Percentiles rank a stretch among this genome's conserved stretches.
Conservation (phyloP, 2,797 vertebrate genomes). For the Poeciliopsis infans region DNA sequence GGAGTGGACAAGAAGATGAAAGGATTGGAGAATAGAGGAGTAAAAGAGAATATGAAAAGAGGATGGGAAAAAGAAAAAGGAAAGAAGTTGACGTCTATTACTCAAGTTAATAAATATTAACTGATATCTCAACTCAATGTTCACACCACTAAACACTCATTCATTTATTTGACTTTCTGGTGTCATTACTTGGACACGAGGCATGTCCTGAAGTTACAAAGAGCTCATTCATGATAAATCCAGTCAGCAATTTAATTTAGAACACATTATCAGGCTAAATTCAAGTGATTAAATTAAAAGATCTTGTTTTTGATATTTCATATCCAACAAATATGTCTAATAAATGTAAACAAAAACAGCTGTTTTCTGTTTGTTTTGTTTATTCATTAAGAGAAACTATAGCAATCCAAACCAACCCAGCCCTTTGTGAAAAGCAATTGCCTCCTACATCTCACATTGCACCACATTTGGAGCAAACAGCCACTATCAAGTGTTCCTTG, state of each 20-base stretch:
- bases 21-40: constrained; percentile 8
- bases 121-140: background rate
- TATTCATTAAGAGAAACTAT: background rate
- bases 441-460: background rate
- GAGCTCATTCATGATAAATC: background rate
- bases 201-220: background rate
- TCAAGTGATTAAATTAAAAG: background rate
- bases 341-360: background rate
- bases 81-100: constrained; percentile 14
- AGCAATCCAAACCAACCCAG: background rate
- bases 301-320: background rate
- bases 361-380: background rate
- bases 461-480: background rate
- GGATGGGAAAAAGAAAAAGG: constrained; percentile 33
- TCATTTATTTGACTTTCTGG: background rate
- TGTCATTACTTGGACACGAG: background rate
- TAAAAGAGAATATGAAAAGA: constrained; percentile 13
- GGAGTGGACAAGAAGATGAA: constrained; percentile 23
- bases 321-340: background rate
- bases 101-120: background rate
- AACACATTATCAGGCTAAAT: background rate
- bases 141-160: background rate
- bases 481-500: background rate
- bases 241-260: background rate
- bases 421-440: background rate